Evolutionary conservation across 1,140 invertebrate species (phyloP), one percentile per base, ranked within the genome.

Genomic region (Mizuhopecten yessoensis): DNA sequence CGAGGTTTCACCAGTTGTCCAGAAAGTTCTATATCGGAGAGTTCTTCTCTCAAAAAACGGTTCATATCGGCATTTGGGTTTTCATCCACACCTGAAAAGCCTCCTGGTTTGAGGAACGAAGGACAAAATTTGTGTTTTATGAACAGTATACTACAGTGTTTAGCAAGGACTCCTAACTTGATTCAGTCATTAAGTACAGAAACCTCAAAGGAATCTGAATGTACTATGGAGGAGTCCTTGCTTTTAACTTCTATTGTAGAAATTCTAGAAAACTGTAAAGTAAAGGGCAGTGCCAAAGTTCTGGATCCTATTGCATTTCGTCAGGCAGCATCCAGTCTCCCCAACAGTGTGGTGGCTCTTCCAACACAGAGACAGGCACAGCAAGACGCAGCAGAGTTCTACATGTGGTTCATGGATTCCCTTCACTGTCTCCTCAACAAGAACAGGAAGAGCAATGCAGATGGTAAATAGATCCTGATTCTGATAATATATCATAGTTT

Each of bases 371-470:
- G 92, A 0, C 95, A 96, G 90, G 33, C 39, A 9, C 96, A 96
- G 92, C 96, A 96, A 89, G 96, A 96, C 93, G 94, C 96, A 33
- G 95, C 94, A 86, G 96, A 96, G 91, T 96, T 96, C 90, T 94
- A 96, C 33, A 96, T 95, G 95, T 96, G 96, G 96, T 88, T 96
- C 33, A 94, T 96, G 88, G 94, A 94, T 86, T 92, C 92, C 11
- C 87, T 96, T n/a, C 96, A 96, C 90, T 92, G 88, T 36, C 92
- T 94, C 15, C 93, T 96, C 23, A 96, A 96, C 90, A 94, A 95
- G 90, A 95, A 95, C 49, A 93, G 92, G 45, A 92, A 93, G 86
- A 92, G 89, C 45, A 87, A 36, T 15, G 75, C 90, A 34, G 36
- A 87, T 87, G 75, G 86, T 89, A 87, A 34, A 88, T 88, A 42